These are phyloP conservation scores for Gymnothorax reevesii DNA, from an alignment of 2,797 vertebrate species.

Conservation along the genomic window DNA sequence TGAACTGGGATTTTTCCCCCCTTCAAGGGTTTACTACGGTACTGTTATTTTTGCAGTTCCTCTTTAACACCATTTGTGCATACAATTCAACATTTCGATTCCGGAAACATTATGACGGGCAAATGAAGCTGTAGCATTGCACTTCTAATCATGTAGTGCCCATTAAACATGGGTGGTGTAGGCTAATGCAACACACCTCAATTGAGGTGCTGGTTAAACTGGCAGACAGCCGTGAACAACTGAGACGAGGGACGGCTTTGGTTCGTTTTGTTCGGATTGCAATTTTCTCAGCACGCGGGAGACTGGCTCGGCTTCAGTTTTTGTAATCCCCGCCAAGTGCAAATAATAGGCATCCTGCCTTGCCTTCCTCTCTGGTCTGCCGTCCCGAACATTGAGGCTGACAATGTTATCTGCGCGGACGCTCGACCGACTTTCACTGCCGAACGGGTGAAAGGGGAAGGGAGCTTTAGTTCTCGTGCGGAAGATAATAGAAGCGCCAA, in stretches of 20 bases:
- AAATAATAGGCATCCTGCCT: slow-evolving; percentile 41
- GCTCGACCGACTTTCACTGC: slow-evolving; percentile 28
- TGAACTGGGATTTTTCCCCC: slow-evolving; percentile 30
- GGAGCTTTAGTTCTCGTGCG: slow-evolving; percentile 39
- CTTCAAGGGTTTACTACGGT: background rate
- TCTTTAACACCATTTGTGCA: too few species aligned
- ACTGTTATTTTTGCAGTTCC: background rate
- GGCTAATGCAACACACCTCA: background rate
- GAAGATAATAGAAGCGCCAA: slow-evolving; percentile 49
- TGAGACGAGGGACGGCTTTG: background rate
- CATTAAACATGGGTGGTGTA: background rate
- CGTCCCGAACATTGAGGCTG: slow-evolving; percentile 40
- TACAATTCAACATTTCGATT: background rate
- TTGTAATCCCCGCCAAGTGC: slow-evolving; percentile 40
- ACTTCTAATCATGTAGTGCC: background rate
- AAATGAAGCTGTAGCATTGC: too few species aligned
- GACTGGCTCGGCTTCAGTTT: background rate
- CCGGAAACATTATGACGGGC: too few species aligned
- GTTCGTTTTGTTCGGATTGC: background rate
- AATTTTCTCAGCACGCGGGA: background rate
- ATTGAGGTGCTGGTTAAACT: background rate
- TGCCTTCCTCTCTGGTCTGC: slow-evolving; percentile 32
- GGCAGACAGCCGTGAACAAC: background rate
- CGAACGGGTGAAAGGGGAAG: slow-evolving; percentile 31
- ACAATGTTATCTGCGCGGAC: slow-evolving; percentile 47